phyloP scores from a whole-genome alignment of 2,797 vertebrate genomes.

The Alauda arvensis region DNA sequence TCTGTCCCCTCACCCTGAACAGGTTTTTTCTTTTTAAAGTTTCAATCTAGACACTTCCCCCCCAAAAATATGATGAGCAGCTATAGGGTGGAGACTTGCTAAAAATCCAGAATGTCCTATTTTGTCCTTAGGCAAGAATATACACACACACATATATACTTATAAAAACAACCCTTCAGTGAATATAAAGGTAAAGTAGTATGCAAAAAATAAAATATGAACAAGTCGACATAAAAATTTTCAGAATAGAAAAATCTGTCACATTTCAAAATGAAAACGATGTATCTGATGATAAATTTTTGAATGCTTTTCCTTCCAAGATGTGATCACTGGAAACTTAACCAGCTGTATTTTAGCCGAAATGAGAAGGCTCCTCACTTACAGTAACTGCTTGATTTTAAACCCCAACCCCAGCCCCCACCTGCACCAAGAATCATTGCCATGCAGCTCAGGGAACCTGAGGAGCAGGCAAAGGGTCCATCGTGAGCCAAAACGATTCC shows the following conservation, averaged over 20 bases:
- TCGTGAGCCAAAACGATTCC: not conserved
- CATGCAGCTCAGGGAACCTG: slow-evolving; percentile 8
- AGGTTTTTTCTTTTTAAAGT: not conserved
- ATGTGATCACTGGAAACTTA: not conserved
- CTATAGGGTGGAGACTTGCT: slow-evolving; percentile 33
- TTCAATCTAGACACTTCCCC: not conserved
- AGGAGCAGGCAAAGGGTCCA: slow-evolving; percentile 3
- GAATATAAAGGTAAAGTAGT: slow-evolving; percentile 55
- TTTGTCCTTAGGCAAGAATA: slow-evolving; percentile 48
- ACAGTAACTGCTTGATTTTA: not conserved
- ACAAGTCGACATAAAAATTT: slow-evolving; percentile 32
- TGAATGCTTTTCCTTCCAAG: slow-evolving; percentile 43
- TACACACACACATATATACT: slow-evolving; percentile 22
- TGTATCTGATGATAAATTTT: slow-evolving; percentile 48
- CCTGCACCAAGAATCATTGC: not conserved
- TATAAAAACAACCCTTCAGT: slow-evolving; percentile 47
- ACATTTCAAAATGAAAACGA: slow-evolving; percentile 62
- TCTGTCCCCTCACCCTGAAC: not conserved
- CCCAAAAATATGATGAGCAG: slow-evolving; percentile 3
- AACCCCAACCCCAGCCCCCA: not conserved
- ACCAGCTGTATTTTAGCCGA: not conserved
- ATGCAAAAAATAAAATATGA: slow-evolving; percentile 49
- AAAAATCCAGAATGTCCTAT: slow-evolving; percentile 49
- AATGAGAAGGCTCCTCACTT: not conserved
- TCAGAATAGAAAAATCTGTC: slow-evolving; percentile 66